Base-by-base conservation (phyloP, 1,140 invertebrate species). In the Drosophila melanica region DNA sequence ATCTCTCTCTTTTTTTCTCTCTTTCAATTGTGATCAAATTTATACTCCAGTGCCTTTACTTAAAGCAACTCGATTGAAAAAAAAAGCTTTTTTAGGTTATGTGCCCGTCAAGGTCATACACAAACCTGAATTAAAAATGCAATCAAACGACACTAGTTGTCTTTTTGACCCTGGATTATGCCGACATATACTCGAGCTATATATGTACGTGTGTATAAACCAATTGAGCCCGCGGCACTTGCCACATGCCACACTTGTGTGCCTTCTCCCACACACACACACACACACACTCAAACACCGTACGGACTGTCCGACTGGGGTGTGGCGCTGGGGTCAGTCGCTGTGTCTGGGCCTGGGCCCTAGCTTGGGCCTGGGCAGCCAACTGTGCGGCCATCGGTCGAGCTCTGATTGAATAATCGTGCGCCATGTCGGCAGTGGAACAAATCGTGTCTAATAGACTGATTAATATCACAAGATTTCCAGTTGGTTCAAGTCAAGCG, bases 361-460 rank as follows among this genome's bases (percentile, higher is more conserved):
- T 47, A 50, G 39, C 37, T 50, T 62, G 33, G 64, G 41, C 39
- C 33, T 64, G 75, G 82, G 77, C 81, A 81, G 59, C 70, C 75
- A 77, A 78, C 82, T 72, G 81, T 55, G 77, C 55, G 54, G 53
- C 48, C 39, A 50, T 27, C 58, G 54, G 30, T 8, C 30, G 48
- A 55, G 59, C 69, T 42, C 79, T 87, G 82, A 86, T 86, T 86
- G 82, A 86, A 86, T 86, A 86, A 87, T 86, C 82, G 76, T 86
- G 59, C 59, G 20, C 58, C 63, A 62, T 50, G 60, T 59, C 41
- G 70, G 68, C 77, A 71, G 68, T 87, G 82, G 82, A 79, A 89
- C 84, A 87, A 89, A 87, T 87, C 76, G 79, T 72, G 76, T 87
- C 82, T 87, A 87, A 89, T 87, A 87, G 82, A 87, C 82, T 87